Evolutionary conservation across 2,888 invertebrate species (phyloP).

Genomic region (Mesoligia furuncula): DNA sequence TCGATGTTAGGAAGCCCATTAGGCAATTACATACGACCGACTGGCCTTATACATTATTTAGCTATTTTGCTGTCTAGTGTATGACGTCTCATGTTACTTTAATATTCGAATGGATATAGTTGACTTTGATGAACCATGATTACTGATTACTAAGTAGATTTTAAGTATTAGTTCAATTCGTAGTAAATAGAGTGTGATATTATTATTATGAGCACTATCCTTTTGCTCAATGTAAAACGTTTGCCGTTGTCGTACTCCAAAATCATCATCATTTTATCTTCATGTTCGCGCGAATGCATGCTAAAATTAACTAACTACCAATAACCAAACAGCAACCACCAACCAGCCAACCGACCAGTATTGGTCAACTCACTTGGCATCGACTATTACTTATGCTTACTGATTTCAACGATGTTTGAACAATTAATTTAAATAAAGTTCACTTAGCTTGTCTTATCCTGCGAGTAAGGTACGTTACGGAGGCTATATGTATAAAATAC

Average conservation of each 20-base stretch:
- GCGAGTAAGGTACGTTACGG: conserved; percentile 9
- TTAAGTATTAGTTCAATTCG: conserved; percentile 7
- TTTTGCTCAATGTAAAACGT: background rate
- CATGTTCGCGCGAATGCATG: background rate
- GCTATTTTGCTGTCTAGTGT: conserved; percentile 25
- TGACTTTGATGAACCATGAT: conserved; percentile 24
- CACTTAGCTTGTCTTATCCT: conserved; percentile 13
- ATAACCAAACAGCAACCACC: background rate
- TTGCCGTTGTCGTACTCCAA: background rate
- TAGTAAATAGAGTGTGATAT: background rate
- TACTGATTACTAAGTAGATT: conserved; percentile 18
- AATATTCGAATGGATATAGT: conserved; percentile 34
- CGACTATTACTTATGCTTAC: background rate
- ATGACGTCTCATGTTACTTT: conserved; percentile 32
- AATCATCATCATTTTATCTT: background rate
- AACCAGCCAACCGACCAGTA: background rate
- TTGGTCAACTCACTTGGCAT: background rate
- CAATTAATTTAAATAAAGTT: conserved; percentile 33
- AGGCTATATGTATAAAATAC: conserved; percentile 44
- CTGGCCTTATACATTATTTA: conserved; percentile 45
- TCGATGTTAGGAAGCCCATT: conserved; percentile 62
- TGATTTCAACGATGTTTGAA: background rate
- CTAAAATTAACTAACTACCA: background rate
- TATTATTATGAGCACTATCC: background rate
- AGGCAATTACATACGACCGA: conserved; percentile 58